phyloP scores from a whole-genome alignment of 2,113 vertebrate genomes.

The Oreocharis arfaki region DNA sequence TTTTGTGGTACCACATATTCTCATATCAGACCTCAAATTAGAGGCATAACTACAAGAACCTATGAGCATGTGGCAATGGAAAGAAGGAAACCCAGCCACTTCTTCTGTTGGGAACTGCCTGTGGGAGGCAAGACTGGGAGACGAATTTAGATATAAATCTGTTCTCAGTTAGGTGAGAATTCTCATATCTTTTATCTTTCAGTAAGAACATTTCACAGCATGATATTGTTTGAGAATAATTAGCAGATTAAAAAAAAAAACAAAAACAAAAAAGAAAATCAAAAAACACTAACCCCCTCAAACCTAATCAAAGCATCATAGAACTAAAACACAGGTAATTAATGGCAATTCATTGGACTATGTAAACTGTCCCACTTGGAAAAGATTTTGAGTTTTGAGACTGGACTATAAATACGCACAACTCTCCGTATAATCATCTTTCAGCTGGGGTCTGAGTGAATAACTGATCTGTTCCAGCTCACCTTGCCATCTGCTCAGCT shows the following conservation, averaged over 20 bases:
- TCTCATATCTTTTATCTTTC: background rate
- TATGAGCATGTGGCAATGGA: background rate
- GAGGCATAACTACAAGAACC: background rate
- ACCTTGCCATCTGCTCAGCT: constrained; percentile 23
- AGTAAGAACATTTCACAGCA: background rate
- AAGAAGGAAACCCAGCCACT: background rate
- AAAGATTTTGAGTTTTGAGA: background rate
- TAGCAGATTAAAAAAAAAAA: background rate
- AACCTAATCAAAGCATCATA: background rate
- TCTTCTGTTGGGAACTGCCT: background rate
- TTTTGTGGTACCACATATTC: background rate
- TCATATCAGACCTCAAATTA: background rate
- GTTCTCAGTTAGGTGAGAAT: background rate
- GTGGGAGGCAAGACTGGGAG: background rate
- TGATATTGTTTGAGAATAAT: background rate
- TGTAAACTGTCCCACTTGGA: background rate
- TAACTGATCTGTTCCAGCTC: constrained; percentile 45
- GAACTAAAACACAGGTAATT: background rate
- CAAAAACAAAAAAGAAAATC: background rate
- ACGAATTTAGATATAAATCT: constrained; percentile 9
- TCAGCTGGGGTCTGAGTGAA: constrained; percentile 6
- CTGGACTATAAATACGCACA: constrained; percentile 27
- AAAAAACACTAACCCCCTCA: background rate
- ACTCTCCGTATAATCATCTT: background rate
- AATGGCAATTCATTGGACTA: background rate